Base-by-base conservation (phyloP, 2,113 vertebrate genomes). In the Talpa occidentalis region DNA sequence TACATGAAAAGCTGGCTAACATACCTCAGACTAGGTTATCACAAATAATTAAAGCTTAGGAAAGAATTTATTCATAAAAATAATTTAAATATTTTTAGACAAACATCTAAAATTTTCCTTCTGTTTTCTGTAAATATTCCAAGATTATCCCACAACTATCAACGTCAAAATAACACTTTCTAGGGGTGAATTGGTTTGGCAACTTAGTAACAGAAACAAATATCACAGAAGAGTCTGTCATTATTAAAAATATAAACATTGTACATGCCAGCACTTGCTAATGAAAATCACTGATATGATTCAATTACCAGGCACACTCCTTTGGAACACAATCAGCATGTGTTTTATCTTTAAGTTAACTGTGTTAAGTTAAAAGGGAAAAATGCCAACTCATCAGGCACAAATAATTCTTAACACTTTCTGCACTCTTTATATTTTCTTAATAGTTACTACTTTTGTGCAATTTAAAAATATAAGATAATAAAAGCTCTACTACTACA, bases 161-260 rank as follows among this genome's bases (percentile, higher is more conserved):
- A 93, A 60, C 40, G 94, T 87, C 70, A 95, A 92, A 81, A 77
- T 79, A 79, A 84, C 52, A 94, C 8, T 92, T 3, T 64, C 10
- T 62, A 49, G 54, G 17, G 26, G 5, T 73, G 54, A 83, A 91
- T 3, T 62, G 32, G 24, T 78, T 93, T 85, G 56, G n/a, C 88
- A 88, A 85, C 49, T 84, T 83, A 78, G 32, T 59, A 74, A 96
- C 10, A 54, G 17, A 94, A 95, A 54, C 37, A n/a, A 3, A 85
- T 24, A 67, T 81, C 21, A 84, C 30, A 78, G 28, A 67, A 88
- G 44, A 83, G 21, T 47, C 11, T 56, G 82, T 49, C 37, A 76
- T 73, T 82, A 69, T 87, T 66, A 88, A 94, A 95, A 94, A 85
- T 44, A 86, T 52, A 92, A 96, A 88, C 52, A 94, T 8, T 73